A percentile compares a stretch with the other conserved stretches of the same genome.
phyloP scores from a whole-genome alignment of 2,888 invertebrate genomes.

The Parnassius smintheus region DNA sequence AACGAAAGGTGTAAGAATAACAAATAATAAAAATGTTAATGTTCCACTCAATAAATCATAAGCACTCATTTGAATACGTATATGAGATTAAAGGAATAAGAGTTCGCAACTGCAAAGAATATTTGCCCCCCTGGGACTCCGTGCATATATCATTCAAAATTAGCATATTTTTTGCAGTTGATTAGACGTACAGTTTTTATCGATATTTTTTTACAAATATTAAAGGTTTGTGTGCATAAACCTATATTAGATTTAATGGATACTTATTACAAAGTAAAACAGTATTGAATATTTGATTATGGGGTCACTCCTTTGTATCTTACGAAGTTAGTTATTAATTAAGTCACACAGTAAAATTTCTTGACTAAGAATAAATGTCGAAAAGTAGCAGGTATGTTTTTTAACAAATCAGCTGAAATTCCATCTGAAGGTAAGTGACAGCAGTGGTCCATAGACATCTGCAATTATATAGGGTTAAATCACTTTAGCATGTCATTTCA shows the following conservation, averaged over 20 bases:
- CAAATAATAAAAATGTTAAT: conserved; percentile 83
- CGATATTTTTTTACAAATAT: conserved; percentile 23
- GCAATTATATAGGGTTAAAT: no score
- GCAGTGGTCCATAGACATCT: no score
- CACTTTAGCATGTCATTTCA: no score
- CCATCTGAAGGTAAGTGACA: no score
- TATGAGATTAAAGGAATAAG: conserved; percentile 74
- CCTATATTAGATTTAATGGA: neutral
- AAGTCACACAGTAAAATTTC: neutral
- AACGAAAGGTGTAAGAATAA: conserved; percentile 78
- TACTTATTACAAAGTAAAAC: neutral
- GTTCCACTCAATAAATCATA: conserved; percentile 82
- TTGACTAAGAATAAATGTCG: neutral
- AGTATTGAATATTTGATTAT: neutral
- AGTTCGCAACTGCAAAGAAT: conserved; percentile 59
- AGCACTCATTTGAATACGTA: conserved; percentile 79
- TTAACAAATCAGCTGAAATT: no score
- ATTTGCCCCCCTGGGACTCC: conserved; percentile 45
- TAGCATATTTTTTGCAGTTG: conserved; percentile 57
- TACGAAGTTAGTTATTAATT: no score
- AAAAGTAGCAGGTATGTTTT: no score
- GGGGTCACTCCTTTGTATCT: neutral
- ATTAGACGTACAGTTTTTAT: conserved; percentile 33
- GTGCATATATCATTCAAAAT: conserved; percentile 54
- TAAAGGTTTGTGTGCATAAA: conserved; percentile 9